Base-by-base conservation (phyloP, 1,140 invertebrate genomes). In the Cecropterus lyciades region DNA sequence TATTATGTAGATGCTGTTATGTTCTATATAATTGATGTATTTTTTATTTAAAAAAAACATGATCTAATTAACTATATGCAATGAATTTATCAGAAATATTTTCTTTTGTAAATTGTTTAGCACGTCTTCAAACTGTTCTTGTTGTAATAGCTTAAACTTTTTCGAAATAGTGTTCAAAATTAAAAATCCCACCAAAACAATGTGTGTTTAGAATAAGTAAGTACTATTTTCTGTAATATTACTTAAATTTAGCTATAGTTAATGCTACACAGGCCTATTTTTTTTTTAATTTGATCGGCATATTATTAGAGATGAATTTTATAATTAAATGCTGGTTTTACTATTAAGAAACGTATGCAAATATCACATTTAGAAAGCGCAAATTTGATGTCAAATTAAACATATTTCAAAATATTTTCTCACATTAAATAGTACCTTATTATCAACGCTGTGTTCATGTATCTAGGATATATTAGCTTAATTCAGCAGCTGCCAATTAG, bases 101-200 rank as follows among this genome's bases (percentile, higher is more conserved):
- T 9, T 8, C 9, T 2, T 20, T 48, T 1, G 15, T 48, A n/a
- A 20, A 11, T 17, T 17, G 9, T 20, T 5, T 48, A 3, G 20
- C 11, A 20, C 20, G 27, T n/a, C 13, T 51, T 51, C 20, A n/a
- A 51, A 51, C 1, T 49, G 6, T 8, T 49, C 17, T 49, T 24
- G 14, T 11, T 56, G 30, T 17, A 63, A 42, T 17, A 63, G 46
- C 46, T 15, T 7, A 13, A 17, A 49, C 8, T 48, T 14, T 30
- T 60, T 33, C 43, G 43, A 57, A 11, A 8, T 55, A 30, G 15
- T 67, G 55, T 71, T 75, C 64, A 72, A 75, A 69, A 75, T 69
- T 72, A 56, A 65, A 56, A 57, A 72, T 76, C 73, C 73, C 73
- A 76, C 73, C 73, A 73, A 68, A 62, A 46, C 45, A 15, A 27